Conservation (phyloP, 1,140 invertebrate genomes). For the Meloidogyne floridensis region DNA sequence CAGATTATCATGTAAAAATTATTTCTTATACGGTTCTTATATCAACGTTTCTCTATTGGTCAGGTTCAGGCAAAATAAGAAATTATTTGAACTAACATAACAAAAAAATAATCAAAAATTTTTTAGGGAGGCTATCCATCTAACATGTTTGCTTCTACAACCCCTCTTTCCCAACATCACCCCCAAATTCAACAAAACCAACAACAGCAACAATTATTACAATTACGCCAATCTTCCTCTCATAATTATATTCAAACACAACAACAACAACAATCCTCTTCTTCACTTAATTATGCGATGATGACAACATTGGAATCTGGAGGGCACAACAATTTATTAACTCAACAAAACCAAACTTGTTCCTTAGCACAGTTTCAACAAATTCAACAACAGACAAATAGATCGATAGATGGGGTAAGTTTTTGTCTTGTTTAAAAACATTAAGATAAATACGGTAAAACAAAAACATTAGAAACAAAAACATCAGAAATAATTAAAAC, state of each 20-base stretch:
- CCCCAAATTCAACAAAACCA: not conserved
- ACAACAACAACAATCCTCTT: not conserved
- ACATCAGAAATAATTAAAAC: too few species aligned
- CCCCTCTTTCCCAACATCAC: not conserved
- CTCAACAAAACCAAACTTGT: not conserved
- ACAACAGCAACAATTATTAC: not conserved
- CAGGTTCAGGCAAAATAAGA: too few species aligned
- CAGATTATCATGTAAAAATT: not conserved
- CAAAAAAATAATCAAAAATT: not conserved
- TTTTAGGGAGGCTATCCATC: not conserved
- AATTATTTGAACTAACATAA: too few species aligned
- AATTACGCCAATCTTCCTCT: not conserved
- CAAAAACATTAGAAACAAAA: too few species aligned
- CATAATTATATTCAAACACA: slow-evolving; percentile 1
- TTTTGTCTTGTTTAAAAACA: too few species aligned
- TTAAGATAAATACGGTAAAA: too few species aligned
- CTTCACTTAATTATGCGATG: not conserved
- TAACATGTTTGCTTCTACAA: not conserved
- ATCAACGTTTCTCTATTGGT: too few species aligned
- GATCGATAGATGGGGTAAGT: not conserved
- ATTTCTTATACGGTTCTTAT: too few species aligned
- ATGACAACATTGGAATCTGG: not conserved
- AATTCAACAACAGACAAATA: slow-evolving; percentile 5
- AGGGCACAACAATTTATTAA: not conserved
- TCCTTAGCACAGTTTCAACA: not conserved